Evolutionary conservation across 2,797 vertebrate genomes (phyloP).

Genomic region (Morelia viridis): DNA sequence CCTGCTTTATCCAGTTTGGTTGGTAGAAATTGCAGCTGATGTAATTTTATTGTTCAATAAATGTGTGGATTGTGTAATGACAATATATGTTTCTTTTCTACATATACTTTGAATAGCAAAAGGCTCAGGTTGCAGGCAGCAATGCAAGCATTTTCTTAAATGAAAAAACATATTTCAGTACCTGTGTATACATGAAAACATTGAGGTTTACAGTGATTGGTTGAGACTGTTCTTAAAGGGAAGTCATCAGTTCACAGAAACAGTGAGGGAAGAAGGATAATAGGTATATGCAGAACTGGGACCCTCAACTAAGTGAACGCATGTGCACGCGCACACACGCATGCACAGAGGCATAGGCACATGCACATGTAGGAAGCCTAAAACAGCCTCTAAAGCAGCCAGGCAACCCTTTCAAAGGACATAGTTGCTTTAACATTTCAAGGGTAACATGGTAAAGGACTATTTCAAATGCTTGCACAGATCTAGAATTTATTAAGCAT

Average conservation of each 20-base stretch:
- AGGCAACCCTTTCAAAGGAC: too few species aligned
- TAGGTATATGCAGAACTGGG: too few species aligned
- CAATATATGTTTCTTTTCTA: not conserved
- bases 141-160: not conserved
- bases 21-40: slow-evolving; percentile 48
- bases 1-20: slow-evolving; percentile 54
- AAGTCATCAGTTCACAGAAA: not conserved
- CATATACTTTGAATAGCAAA: not conserved
- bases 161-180: slow-evolving; percentile 45
- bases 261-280: too few species aligned
- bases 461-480: too few species aligned
- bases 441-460: too few species aligned
- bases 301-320: too few species aligned
- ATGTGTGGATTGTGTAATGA: slow-evolving; percentile 1
- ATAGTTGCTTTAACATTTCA: too few species aligned
- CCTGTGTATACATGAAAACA: not conserved
- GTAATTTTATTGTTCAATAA: slow-evolving; percentile 42
- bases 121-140: not conserved
- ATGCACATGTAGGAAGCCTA: too few species aligned
- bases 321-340: too few species aligned
- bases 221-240: not conserved
- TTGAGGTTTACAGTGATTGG: not conserved
- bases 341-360: too few species aligned
- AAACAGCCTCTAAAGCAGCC: too few species aligned
- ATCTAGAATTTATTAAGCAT: not conserved